Evolutionary conservation across 2,113 vertebrate genomes (phyloP).

Genomic region (Micronycteris hirsuta): DNA sequence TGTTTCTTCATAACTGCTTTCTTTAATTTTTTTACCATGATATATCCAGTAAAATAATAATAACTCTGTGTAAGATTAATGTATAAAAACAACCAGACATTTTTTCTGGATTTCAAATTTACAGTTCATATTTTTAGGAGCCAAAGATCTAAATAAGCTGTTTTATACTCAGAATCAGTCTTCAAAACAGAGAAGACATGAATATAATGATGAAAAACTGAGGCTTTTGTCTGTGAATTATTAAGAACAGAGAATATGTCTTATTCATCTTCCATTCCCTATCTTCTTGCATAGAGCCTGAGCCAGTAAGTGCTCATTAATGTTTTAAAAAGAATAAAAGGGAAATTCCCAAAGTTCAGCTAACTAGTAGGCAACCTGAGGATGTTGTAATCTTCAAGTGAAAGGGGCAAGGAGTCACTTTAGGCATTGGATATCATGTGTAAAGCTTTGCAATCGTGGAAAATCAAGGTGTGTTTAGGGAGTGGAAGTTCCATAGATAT

Average conservation of each 20-base stretch:
- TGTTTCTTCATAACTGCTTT: not conserved
- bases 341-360: not conserved
- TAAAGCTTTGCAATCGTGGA: not conserved
- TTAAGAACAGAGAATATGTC: not conserved
- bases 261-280: not conserved
- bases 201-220: not conserved
- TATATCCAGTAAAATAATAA: not conserved
- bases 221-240: not conserved
- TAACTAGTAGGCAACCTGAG: not conserved
- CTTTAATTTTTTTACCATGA: not conserved
- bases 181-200: not conserved
- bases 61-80: not conserved
- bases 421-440: not conserved
- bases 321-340: not conserved
- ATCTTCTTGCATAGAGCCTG: not conserved
- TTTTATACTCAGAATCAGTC: not conserved
- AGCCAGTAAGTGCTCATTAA: not conserved
- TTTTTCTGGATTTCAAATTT: not conserved
- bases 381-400: not conserved
- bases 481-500: not conserved
- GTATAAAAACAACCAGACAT: not conserved
- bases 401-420: not conserved
- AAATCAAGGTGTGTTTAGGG: not conserved
- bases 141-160: not conserved
- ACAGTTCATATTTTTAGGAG: not conserved